These are phyloP conservation scores for Cheiracanthium punctorium DNA, from an alignment of 2,888 invertebrate genomes.

Conservation along the genomic window DNA sequence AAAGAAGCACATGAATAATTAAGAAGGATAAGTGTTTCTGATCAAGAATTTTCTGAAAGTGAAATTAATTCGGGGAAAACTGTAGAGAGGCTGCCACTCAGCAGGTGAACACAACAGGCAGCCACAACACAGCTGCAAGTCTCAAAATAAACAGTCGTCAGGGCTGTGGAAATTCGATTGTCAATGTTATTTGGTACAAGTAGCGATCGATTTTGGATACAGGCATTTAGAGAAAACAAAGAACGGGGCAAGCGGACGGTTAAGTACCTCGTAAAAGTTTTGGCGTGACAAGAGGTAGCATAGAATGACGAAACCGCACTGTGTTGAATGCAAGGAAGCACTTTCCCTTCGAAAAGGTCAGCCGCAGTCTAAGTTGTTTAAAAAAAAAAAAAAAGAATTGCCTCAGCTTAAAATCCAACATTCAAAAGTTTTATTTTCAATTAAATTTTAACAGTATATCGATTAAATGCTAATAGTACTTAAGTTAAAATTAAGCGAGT, in stretches of 20 bases:
- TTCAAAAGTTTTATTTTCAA: too few relatives aligned
- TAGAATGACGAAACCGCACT: not conserved
- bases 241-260: not conserved
- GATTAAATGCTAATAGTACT: too few relatives aligned
- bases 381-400: too few relatives aligned
- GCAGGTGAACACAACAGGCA: not conserved
- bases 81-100: not conserved
- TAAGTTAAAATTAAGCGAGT: too few relatives aligned
- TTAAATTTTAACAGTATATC: too few relatives aligned
- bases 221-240: not conserved
- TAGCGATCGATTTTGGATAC: slow-evolving; percentile 9
- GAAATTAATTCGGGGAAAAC: not conserved
- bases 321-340: not conserved
- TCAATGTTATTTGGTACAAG: not conserved
- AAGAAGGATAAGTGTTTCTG: not conserved
- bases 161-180: not conserved
- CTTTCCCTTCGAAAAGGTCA: too few relatives aligned
- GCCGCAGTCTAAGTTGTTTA: too few relatives aligned
- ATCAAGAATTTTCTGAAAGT: not conserved
- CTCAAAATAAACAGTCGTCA: slow-evolving; percentile 10
- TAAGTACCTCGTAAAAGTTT: not conserved
- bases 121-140: slow-evolving; percentile 1
- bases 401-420: too few relatives aligned
- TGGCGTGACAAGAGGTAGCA: not conserved
- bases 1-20: not conserved